Evolutionary conservation across 2,797 vertebrate species (phyloP), one percentile per base, ranked within the genome.

Genomic region (Gambelia wislizenii): DNA sequence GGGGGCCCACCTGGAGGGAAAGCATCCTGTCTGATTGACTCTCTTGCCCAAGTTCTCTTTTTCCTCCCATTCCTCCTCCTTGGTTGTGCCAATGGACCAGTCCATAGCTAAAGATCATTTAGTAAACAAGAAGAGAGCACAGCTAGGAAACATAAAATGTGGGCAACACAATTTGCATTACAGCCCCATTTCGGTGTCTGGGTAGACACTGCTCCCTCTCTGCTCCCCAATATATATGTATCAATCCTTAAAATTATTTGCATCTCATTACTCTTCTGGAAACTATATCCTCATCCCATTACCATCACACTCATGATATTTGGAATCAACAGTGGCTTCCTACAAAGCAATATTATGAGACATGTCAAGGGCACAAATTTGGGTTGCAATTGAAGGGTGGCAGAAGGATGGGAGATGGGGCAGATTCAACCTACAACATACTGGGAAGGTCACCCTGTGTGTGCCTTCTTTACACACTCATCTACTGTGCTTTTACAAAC

Each of bases 151-250:
- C 82, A 89, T 1, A 0, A 2, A 49, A 0, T 54, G 86, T 85
- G 84, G 92, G 42, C 89, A 69, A 86, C 74, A 79, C 86, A 74
- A 88, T 89, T 89, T 90, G 70, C 25, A 74, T 56, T 89, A 47
- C 49, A 86, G 54, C 36, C 82, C 20, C 4, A 0, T 1, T 85
- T 85, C 22, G 14, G 20, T 80, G 56, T 64, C 42, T 67, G 39
- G 33, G 14, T 25, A 44, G 36, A 16, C n/a, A n/a, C n/a, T n/a
- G n/a, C 4, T 5, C 30, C 49, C 12, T 42, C 72, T 88, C 4
- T 83, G 56, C 10, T 85, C 18, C 78, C 69, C 27, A 67, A 67
- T 67, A 74, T 30, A 56, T 1, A n/a, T 14, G 49, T 13, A 84
- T 25, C 59, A n/a, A 42, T 77, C n/a, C 61, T 64, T 39, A 64